These are phyloP conservation scores for Lithophane leautieri DNA, from an alignment of 2,888 invertebrate species.

Conservation along the genomic window DNA sequence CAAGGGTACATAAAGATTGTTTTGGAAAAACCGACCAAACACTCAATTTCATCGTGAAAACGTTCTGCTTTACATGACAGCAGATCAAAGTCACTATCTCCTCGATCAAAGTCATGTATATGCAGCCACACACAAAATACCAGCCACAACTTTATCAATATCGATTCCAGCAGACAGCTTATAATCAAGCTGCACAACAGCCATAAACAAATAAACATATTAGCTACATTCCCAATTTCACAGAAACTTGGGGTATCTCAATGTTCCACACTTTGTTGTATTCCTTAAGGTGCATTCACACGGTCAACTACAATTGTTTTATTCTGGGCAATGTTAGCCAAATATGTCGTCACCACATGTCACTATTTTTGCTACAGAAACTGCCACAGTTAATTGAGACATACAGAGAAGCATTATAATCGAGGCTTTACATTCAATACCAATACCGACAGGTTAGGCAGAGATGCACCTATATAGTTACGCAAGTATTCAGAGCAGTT, in stretches of 20 bases:
- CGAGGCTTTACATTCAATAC: background rate
- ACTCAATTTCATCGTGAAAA: background rate
- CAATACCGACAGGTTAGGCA: too few species aligned
- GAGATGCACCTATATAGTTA: too few species aligned
- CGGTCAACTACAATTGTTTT: background rate
- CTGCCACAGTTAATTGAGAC: background rate
- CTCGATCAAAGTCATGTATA: background rate
- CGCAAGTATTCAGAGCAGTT: background rate
- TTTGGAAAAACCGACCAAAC: background rate
- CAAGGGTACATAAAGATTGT: too few species aligned
- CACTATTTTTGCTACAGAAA: background rate
- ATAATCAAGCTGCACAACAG: constrained; percentile 15
- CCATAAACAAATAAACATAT: constrained; percentile 48
- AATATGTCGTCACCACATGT: background rate
- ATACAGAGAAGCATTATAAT: background rate
- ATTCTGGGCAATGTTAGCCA: background rate
- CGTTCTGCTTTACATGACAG: background rate
- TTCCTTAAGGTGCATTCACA: constrained; percentile 19
- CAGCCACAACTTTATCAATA: constrained; percentile 22
- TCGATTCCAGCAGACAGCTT: background rate
- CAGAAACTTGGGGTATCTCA: constrained; percentile 38
- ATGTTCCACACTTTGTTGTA: constrained; percentile 36
- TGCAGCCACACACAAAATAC: background rate
- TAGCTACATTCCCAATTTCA: constrained; percentile 38
- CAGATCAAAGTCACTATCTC: background rate